Evolutionary conservation across 1,140 invertebrate genomes (phyloP).

Genomic region (Lepidurus couesii): DNA sequence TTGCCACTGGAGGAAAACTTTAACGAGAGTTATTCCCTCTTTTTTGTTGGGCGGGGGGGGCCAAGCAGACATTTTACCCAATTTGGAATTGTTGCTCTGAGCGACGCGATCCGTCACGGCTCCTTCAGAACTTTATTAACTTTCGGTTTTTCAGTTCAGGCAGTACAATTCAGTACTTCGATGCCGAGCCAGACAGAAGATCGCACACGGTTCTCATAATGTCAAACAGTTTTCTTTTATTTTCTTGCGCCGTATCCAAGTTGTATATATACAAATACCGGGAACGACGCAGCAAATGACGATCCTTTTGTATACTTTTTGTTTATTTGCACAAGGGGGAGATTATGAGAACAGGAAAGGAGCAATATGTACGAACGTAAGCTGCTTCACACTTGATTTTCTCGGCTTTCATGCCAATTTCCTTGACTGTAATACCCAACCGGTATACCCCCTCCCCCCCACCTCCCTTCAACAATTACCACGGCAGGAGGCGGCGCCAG

Average conservation of each 20-base stretch:
- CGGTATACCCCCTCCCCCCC: background rate
- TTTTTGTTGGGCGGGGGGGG: no score
- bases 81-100: background rate
- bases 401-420: slow-evolving; percentile 14
- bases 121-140: slow-evolving; percentile 18
- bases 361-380: background rate
- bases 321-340: background rate
- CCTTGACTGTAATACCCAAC: slow-evolving; percentile 18
- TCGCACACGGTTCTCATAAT: no score
- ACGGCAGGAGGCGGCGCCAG: slow-evolving; percentile 15
- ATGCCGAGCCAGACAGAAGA: background rate
- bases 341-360: slow-evolving; percentile 19
- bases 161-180: background rate
- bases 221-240: no score
- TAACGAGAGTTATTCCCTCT: background rate
- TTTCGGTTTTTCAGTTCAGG: background rate
- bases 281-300: no score
- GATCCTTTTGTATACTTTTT: background rate
- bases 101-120: slow-evolving; percentile 14
- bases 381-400: slow-evolving; percentile 18
- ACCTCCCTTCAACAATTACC: background rate
- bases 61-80: no score
- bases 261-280: no score
- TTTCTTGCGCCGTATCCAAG: no score
- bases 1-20: slow-evolving; percentile 10